A percentile compares a stretch with the other conserved stretches of the same genome.
Conservation (phyloP, 2,888 invertebrate genomes). For the Magallana nippona region DNA sequence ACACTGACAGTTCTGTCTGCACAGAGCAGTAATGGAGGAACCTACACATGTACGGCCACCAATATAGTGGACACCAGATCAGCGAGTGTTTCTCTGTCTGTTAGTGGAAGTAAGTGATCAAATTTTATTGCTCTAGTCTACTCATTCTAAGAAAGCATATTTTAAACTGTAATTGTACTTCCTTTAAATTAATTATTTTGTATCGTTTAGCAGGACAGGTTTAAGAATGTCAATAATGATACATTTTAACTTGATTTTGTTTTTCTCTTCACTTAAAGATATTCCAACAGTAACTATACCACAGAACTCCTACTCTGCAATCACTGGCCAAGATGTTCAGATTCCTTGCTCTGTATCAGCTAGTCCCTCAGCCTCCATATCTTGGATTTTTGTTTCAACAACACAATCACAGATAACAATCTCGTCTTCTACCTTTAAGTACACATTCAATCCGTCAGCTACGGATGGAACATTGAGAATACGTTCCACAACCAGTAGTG, state of each 20-base stretch:
- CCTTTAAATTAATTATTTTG: too few species aligned
- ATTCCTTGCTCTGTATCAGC: constrained; percentile 27
- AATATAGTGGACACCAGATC: constrained; percentile 43
- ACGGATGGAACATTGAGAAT: constrained; percentile 37
- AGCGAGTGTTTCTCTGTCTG: constrained; percentile 18
- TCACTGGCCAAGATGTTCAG: neutral
- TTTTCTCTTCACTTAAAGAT: neutral
- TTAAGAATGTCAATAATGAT: too few species aligned
- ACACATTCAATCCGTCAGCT: neutral
- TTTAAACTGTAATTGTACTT: too few species aligned
- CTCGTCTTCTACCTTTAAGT: neutral
- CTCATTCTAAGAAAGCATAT: too few species aligned
- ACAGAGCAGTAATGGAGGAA: constrained; percentile 39
- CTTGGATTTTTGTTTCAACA: constrained; percentile 27
- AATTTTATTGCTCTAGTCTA: too few species aligned
- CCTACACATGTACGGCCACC: constrained; percentile 48
- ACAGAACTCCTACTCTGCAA: neutral
- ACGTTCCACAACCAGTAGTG: neutral
- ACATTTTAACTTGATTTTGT: neutral
- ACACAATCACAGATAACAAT: neutral
- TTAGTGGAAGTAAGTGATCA: constrained; percentile 40
- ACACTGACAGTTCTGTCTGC: constrained; percentile 20
- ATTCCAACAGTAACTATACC: neutral
- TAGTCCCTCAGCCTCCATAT: neutral
- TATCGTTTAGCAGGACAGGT: too few species aligned